phyloP scores from a whole-genome alignment of 2,888 invertebrate species.

The Mimachlamys varia region DNA sequence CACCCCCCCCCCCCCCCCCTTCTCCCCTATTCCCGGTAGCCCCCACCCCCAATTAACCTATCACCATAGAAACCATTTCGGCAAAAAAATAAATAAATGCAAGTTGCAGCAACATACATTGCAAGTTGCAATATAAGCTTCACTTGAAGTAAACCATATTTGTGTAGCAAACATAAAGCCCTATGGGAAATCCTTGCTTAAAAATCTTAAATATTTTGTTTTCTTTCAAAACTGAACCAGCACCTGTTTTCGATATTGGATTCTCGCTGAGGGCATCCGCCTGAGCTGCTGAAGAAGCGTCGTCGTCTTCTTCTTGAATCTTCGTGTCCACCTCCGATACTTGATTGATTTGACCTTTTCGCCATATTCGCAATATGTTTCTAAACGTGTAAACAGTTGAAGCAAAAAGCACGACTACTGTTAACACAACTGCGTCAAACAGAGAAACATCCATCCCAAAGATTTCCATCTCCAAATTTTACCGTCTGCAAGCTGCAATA shows the following conservation, averaged over 20 bases:
- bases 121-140: no score
- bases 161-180: not conserved
- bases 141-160: not conserved
- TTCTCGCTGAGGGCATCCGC: not conserved
- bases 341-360: conserved; percentile 48
- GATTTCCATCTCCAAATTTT: conserved; percentile 40
- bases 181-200: not conserved
- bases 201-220: not conserved
- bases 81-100: no score
- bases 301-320: not conserved
- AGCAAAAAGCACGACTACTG: conserved; percentile 55
- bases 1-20: no score
- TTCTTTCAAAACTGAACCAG: not conserved
- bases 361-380: conserved; percentile 61
- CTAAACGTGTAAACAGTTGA: conserved; percentile 60
- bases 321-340: not conserved
- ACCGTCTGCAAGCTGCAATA: not conserved
- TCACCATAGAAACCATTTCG: not conserved
- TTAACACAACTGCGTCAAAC: conserved; percentile 47
- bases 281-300: not conserved
- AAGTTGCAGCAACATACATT: no score
- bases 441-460: conserved; percentile 1
- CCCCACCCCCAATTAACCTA: no score
- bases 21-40: no score
- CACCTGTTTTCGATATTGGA: not conserved